Evolutionary conservation across 2,888 invertebrate species (phyloP), one percentile per base, ranked within the genome.

Genomic region (Drosophila merina): DNA sequence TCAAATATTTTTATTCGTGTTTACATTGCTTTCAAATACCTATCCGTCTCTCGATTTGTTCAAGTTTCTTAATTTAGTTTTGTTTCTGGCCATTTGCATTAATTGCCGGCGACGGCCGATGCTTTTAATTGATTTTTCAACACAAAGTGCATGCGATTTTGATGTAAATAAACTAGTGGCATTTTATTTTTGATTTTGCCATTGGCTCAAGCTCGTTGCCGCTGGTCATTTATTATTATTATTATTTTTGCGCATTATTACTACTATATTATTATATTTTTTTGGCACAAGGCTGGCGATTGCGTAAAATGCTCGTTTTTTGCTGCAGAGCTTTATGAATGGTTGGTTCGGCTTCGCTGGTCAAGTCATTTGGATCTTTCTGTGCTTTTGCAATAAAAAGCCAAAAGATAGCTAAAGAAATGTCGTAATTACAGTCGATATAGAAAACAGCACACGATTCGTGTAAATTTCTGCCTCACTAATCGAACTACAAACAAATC

Each of bases 251-350:
- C 79, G 64, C 83, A 86, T 87, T 82, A 79, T 73, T 76, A 79
- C 75, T 76, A 82, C 76, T 79, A 82, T 81, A 82, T 81, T 85
- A 80, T 86, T 88, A 20, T 88, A 88, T 86, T 88, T 28, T 88
- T 85, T 68, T 84, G 85, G 88, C 88, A 88, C 85, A 85, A 88
- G 85, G 85, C 81, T 85, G 79, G 51, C 63, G 74, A 75, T 86
- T 84, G 86, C 86, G 81, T 83, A 83, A 73, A 86, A 74, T 56
- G 77, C 60, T 76, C 54, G 75, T 75, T 63, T 52, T 55, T 68
- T 69, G 54, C 38, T 70, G 54, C 45, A 49, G 31, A 9, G 64
- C 64, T 77, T 83, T 67, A 79, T 79, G 80, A 79, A 79, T 80
- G 84, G 64, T 14, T 14, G 57, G 26, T 40, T 49, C 57, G 40